Conservation (phyloP, 2,113 vertebrate genomes). For the Pterocles orientalis region DNA sequence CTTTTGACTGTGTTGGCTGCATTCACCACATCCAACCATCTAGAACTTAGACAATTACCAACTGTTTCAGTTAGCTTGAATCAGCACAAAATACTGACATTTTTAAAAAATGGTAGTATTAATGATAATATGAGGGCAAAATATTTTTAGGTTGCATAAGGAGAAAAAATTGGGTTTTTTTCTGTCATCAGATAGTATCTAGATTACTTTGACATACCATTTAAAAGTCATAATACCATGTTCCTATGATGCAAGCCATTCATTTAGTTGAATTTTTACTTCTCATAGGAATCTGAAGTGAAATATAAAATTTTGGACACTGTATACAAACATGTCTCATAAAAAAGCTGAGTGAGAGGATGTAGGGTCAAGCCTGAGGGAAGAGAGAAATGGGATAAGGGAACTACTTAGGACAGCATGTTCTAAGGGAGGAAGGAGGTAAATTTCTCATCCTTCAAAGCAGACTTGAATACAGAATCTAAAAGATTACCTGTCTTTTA, state of each 20-base stretch:
- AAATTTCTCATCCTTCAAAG: not conserved
- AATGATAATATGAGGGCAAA: not conserved
- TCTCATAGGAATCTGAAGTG: not conserved
- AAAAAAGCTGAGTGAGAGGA: not conserved
- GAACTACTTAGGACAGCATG: not conserved
- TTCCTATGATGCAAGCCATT: not conserved
- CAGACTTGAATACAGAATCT: not conserved
- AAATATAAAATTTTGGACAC: not conserved
- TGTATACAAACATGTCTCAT: not conserved
- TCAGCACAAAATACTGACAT: not conserved
- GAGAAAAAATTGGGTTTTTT: not conserved
- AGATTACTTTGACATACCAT: not conserved
- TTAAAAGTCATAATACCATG: not conserved
- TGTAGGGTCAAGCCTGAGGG: not conserved
- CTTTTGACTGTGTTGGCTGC: not conserved
- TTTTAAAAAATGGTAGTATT: not conserved
- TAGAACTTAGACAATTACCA: not conserved
- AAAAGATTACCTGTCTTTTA: not conserved
- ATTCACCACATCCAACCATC: not conserved
- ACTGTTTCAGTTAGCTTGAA: not conserved
- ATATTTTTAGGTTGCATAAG: not conserved
- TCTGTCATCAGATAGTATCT: not conserved
- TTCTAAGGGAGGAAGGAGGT: not conserved
- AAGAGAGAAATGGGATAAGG: not conserved
- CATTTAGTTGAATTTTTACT: not conserved